Evolutionary conservation across 2,113 vertebrate species (phyloP).

Genomic region (Noctilio leporinus): DNA sequence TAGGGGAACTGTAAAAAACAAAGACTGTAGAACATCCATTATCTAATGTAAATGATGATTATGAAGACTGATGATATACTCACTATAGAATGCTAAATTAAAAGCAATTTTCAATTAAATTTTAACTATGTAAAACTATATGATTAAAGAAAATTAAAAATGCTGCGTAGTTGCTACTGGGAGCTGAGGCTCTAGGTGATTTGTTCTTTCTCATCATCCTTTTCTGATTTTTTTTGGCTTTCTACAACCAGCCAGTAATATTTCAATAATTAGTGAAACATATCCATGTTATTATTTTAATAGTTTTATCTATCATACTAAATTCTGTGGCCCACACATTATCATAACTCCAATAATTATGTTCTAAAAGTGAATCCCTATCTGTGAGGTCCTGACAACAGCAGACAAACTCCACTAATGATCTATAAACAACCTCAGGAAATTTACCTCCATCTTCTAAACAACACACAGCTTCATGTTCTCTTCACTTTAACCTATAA

Average conservation of each 20-base stretch:
- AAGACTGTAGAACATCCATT: background rate
- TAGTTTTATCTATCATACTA: background rate
- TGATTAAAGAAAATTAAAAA: background rate
- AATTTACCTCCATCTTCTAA: background rate
- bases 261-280: slow-evolving; percentile 17
- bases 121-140: background rate
- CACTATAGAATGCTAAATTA: background rate
- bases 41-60: background rate
- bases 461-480: background rate
- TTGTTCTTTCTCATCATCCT: background rate
- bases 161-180: background rate
- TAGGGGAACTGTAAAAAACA: background rate
- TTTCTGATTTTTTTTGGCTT: background rate
- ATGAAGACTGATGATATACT: background rate
- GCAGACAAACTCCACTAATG: background rate
- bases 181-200: background rate
- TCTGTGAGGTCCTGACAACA: background rate
- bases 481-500: background rate
- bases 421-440: slow-evolving; percentile 31
- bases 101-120: background rate
- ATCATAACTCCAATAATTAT: background rate
- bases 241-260: background rate
- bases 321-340: background rate
- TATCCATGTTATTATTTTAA: background rate
- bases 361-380: background rate